Conservation (phyloP, 2,797 vertebrate genomes). For the Sylvia borin region DNA sequence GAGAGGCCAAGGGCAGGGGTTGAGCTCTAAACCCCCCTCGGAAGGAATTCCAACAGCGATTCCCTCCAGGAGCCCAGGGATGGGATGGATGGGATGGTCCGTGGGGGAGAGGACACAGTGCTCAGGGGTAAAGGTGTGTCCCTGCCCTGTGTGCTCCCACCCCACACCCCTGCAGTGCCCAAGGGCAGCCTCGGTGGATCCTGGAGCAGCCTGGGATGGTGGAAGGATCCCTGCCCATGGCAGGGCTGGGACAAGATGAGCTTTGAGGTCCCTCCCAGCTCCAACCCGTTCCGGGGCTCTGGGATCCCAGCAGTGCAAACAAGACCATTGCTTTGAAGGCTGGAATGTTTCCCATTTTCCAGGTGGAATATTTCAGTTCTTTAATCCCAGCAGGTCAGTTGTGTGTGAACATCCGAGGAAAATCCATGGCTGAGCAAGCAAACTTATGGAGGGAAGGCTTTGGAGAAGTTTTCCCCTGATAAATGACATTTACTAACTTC, state of each 20-base stretch:
- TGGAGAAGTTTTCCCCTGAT: not conserved
- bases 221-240: not conserved
- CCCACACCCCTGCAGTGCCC: not conserved
- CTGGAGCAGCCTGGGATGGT: not conserved
- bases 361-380: not conserved
- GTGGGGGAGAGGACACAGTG: fast-evolving
- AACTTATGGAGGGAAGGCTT: not conserved
- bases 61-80: not conserved
- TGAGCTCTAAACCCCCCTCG: not conserved
- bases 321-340: not conserved
- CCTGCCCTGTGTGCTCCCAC: fast-evolving
- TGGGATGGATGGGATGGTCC: not conserved
- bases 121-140: not conserved
- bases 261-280: not conserved
- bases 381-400: not conserved
- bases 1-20: not conserved
- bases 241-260: not conserved
- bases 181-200: not conserved
- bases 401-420: not conserved
- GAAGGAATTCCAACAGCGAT: too few relatives aligned
- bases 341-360: not conserved
- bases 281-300: too few relatives aligned
- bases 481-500: not conserved
- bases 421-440: not conserved
- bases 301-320: not conserved